Evolutionary conservation across 2,797 vertebrate species (phyloP).

Genomic region (Parambassis ranga): DNA sequence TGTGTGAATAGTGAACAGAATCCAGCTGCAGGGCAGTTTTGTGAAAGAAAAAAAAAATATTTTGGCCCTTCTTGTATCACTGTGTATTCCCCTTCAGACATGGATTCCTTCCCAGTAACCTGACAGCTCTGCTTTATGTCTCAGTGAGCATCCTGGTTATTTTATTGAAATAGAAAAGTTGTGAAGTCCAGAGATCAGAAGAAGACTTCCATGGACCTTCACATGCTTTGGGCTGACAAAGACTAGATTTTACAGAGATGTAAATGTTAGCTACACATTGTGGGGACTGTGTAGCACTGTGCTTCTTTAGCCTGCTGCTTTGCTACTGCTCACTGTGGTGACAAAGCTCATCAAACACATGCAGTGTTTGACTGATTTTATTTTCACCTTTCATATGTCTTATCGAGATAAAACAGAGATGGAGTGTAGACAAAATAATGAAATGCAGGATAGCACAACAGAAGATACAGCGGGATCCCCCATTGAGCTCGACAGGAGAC

Average conservation of each 20-base stretch:
- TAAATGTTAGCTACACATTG: slow-evolving; percentile 3
- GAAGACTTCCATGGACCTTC: no score
- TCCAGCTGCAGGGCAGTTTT: slow-evolving; percentile 35
- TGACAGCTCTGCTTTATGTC: no score
- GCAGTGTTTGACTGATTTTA: slow-evolving; percentile 43
- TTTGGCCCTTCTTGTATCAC: neutral
- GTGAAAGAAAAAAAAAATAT: slow-evolving; percentile 26
- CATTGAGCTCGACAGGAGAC: slow-evolving; percentile 55
- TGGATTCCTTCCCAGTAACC: no score
- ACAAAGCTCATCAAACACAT: slow-evolving; percentile 51
- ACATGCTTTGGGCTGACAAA: no score
- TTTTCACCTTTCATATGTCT: slow-evolving; percentile 43
- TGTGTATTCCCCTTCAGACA: no score
- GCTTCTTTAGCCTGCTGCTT: neutral
- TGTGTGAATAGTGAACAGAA: slow-evolving; percentile 55
- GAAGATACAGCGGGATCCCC: slow-evolving; percentile 41
- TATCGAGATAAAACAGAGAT: slow-evolving; percentile 58
- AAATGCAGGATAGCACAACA: slow-evolving; percentile 41
- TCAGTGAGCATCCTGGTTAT: no score
- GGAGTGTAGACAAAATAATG: slow-evolving; percentile 43
- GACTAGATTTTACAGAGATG: slow-evolving; percentile 3
- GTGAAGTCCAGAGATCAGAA: no score
- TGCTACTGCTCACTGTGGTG: slow-evolving; percentile 11
- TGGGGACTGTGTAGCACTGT: slow-evolving; percentile 1
- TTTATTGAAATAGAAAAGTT: no score